Evolutionary conservation across 1,140 invertebrate genomes (phyloP).

Genomic region (Drosophila lacertosa): DNA sequence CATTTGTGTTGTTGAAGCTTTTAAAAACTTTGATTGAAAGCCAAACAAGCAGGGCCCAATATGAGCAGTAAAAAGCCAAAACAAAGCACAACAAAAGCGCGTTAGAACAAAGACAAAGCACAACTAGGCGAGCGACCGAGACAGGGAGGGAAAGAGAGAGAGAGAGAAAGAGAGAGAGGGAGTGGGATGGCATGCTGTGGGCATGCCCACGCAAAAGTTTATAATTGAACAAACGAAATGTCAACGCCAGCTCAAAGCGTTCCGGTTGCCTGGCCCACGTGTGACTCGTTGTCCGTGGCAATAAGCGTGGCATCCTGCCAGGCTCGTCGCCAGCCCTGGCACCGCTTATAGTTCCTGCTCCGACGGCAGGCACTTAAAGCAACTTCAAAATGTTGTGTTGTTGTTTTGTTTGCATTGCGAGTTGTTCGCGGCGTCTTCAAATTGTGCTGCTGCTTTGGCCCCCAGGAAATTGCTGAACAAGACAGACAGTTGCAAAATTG

Average conservation of each 20-base stretch:
- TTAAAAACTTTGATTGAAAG: slow-evolving; percentile 81
- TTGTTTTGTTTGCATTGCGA: slow-evolving; percentile 62
- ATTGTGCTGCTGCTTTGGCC: slow-evolving; percentile 33
- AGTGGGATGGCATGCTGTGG: slow-evolving; percentile 1
- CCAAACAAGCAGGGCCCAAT: slow-evolving; percentile 62
- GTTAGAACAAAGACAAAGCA: slow-evolving; percentile 65
- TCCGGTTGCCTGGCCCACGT: slow-evolving; percentile 29
- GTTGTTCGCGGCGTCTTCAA: slow-evolving; percentile 51
- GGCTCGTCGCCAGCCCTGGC: background rate
- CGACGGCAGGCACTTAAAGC: slow-evolving; percentile 34
- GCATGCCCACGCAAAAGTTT: slow-evolving; percentile 68
- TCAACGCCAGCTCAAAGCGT: slow-evolving; percentile 73
- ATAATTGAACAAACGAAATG: slow-evolving; percentile 81
- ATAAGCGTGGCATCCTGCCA: slow-evolving; percentile 25
- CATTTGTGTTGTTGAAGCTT: slow-evolving; percentile 70
- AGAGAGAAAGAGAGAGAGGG: background rate
- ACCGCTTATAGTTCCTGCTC: background rate
- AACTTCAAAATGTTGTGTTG: slow-evolving; percentile 38
- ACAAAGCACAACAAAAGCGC: slow-evolving; percentile 68
- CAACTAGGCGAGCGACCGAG: slow-evolving; percentile 31
- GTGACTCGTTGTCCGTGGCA: slow-evolving; percentile 35
- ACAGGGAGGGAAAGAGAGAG: slow-evolving; percentile 11
- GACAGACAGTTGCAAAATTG: slow-evolving; percentile 67
- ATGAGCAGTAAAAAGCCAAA: slow-evolving; percentile 56
- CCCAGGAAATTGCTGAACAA: slow-evolving; percentile 49